Base-by-base conservation (phyloP, 2,113 vertebrate genomes). In the Mesembrinibis cayennensis region DNA sequence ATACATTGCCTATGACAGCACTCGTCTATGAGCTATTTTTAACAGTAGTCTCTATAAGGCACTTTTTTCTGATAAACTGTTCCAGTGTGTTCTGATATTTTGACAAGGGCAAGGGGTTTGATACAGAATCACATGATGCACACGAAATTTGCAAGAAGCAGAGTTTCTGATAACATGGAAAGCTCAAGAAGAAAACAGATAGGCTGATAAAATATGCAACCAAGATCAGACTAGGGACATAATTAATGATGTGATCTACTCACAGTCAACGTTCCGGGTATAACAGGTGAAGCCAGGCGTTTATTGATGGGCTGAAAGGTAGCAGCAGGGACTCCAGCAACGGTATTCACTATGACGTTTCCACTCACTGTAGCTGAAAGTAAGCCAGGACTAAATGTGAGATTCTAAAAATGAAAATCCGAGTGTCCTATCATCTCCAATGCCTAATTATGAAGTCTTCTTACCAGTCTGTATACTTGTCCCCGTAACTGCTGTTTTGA, bases 261-360 rank as follows among this genome's bases (percentile, higher is more conserved):
- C 98, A 99, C 99, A 47, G 99, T 98, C 89, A 99, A 82, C 0
- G 99, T 97, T 73, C 98, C 98, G 6, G 99, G 97, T 29, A 99
- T 99, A 89, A 99, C 99, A 3, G 99, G 98, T 6, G 99, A 98
- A 14, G 99, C 98, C 62, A 99, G 98, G 10, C 99, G 99, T 93
- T 99, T 99, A 98, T 99, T 99, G 77, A 98, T 98, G 22, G 99
- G 98, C 97, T 99, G 99, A 98, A 99, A 99, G 63, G 99, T 98
- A 61, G 98, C 98, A 23, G 98, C 98, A 47, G 99, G 97, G 61
- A 99, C 99, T 26, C 99, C 99, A 20, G 99, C 98, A 16, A 99
- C 98, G 2, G 99, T 99, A 97, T 99, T 99, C 89, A 99, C 99
- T 4, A 99, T 99, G 84, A 99, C 98, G 42, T 99, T 99, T 42